Percentiles rank a stretch among this genome's conserved stretches.
These are phyloP conservation scores for Homarus americanus DNA, from an alignment of 1,140 invertebrate species.

Conservation along the genomic window DNA sequence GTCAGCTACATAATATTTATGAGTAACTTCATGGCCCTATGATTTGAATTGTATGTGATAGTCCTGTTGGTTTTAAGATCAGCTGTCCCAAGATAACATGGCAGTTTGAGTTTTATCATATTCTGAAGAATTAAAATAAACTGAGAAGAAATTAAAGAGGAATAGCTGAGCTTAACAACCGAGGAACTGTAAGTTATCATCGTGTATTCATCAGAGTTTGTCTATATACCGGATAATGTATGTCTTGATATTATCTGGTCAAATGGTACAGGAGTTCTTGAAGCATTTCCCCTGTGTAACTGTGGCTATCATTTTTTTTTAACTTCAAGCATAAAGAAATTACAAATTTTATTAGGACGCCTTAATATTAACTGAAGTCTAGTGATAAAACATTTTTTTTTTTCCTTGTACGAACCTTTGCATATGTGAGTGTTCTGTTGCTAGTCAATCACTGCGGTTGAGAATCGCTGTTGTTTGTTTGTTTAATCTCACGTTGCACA, in stretches of 20 bases:
- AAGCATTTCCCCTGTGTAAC: neutral
- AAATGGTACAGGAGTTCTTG: neutral
- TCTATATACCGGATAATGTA: neutral
- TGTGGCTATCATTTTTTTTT: neutral
- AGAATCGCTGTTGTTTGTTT: constrained; percentile 14
- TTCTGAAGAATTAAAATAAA: neutral
- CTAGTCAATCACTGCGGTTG: constrained; percentile 46
- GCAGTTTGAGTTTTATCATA: neutral
- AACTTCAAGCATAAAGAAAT: too few species aligned
- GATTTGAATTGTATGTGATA: constrained; percentile 22
- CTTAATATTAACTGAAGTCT: too few species aligned
- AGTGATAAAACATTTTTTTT: neutral
- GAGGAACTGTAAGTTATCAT: neutral
- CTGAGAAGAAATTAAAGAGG: neutral
- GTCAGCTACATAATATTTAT: constrained; percentile 33
- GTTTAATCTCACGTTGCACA: neutral
- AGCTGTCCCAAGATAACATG: neutral
- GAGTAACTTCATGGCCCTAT: constrained; percentile 13
- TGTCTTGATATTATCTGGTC: neutral
- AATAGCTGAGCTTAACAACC: constrained; percentile 3
- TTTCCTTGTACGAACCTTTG: neutral
- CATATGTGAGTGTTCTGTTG: constrained; percentile 26
- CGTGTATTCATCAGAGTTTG: neutral
- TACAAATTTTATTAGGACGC: too few species aligned
- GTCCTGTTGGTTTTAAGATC: constrained; percentile 14